Percentiles rank a stretch among this genome's conserved stretches.
These are phyloP conservation scores for Opisthocomus hoazin DNA, from an alignment of 2,113 vertebrate genomes.

Conservation along the genomic window DNA sequence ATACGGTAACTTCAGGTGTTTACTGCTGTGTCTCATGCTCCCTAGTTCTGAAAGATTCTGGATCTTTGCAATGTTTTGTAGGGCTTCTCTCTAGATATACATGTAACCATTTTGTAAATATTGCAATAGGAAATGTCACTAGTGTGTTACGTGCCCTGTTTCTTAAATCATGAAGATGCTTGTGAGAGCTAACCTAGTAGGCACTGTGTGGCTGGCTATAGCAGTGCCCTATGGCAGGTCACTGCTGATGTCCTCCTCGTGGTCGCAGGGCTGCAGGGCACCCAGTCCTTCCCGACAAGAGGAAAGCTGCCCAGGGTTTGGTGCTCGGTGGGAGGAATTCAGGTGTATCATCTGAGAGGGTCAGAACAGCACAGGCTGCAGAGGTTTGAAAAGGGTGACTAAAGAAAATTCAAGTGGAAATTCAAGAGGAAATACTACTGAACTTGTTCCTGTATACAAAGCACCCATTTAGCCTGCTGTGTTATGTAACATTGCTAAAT, in stretches of 20 bases:
- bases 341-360: neutral
- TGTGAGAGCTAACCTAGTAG: neutral
- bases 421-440: neutral
- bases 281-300: neutral
- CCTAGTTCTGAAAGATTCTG: neutral
- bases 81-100: neutral
- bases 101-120: neutral
- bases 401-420: neutral
- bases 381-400: neutral
- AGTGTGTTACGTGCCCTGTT: rapidly evolving
- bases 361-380: neutral
- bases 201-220: neutral
- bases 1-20: neutral
- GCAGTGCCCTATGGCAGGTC: neutral
- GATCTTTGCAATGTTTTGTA: neutral
- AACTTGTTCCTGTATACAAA: neutral
- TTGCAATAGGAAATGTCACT: neutral
- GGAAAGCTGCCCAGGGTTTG: neutral
- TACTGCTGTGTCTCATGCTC: neutral
- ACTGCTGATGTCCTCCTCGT: rapidly evolving
- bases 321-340: neutral
- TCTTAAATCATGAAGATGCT: neutral
- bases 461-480: neutral
- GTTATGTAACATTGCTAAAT: neutral
- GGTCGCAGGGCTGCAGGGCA: neutral